These are phyloP conservation scores for Sinopyrophorus schimmeli DNA, from an alignment of 2,888 invertebrate species.

Conservation along the genomic window DNA sequence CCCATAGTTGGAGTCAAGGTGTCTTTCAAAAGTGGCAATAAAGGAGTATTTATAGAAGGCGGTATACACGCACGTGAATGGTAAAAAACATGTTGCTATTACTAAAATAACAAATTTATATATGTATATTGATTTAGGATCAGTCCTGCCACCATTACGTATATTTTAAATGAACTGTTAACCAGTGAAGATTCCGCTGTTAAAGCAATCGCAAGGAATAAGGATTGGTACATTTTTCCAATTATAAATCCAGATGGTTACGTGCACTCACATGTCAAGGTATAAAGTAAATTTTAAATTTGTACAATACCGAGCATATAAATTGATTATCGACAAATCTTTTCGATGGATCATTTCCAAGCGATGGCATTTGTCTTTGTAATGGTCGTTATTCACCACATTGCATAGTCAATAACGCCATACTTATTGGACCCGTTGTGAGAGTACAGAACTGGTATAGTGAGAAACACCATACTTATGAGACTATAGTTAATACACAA, in stretches of 20 bases:
- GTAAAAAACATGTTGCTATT: slow-evolving; percentile 35
- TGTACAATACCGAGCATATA: too few species aligned
- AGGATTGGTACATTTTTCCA: slow-evolving; percentile 78
- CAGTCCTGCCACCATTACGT: slow-evolving; percentile 47
- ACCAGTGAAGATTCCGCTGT: slow-evolving; percentile 61
- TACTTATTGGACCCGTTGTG: too few species aligned
- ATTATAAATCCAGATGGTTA: slow-evolving; percentile 77
- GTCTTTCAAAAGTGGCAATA: slow-evolving; percentile 53
- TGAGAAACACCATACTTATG: too few species aligned
- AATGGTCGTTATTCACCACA: too few species aligned
- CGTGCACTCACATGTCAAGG: slow-evolving; percentile 64
- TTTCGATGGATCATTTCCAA: too few species aligned
- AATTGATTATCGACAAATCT: too few species aligned
- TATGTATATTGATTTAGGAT: too few species aligned
- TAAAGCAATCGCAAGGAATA: slow-evolving; percentile 63
- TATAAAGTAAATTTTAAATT: too few species aligned
- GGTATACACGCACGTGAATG: slow-evolving; percentile 57
- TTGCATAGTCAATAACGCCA: too few species aligned
- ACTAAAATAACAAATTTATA: slow-evolving; percentile 34
- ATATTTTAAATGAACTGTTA: slow-evolving; percentile 70
- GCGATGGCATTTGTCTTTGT: too few species aligned
- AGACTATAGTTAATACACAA: too few species aligned
- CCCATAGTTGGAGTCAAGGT: slow-evolving; percentile 62
- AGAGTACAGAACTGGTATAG: too few species aligned
- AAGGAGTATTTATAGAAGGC: slow-evolving; percentile 65